These are phyloP conservation scores for Onychostoma macrolepis DNA, from an alignment of 2,113 vertebrate species.

Conservation along the genomic window DNA sequence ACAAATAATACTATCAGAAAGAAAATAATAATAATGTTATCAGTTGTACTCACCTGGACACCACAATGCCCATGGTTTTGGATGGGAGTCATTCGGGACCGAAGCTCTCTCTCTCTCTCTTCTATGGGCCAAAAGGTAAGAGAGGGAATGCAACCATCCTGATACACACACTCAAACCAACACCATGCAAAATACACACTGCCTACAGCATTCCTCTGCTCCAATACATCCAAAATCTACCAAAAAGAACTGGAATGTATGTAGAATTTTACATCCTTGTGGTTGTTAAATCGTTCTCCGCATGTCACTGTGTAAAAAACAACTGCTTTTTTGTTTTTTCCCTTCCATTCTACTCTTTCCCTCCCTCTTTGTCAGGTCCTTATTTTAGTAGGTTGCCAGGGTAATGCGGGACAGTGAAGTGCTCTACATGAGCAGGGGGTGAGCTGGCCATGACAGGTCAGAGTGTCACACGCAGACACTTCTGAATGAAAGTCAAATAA, in stretches of 20 bases:
- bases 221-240: not conserved
- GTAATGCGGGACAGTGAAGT: slow-evolving; percentile 63
- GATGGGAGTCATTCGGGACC: slow-evolving; percentile 60
- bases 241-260: not conserved
- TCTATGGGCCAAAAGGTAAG: slow-evolving; percentile 39
- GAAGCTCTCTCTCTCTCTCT: slow-evolving; percentile 37
- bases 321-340: slow-evolving; percentile 31
- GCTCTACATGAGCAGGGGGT: slow-evolving; percentile 62
- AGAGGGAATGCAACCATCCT: slow-evolving; percentile 37
- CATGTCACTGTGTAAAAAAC: slow-evolving; percentile 35
- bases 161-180: not conserved
- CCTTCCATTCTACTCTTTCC: slow-evolving; percentile 41
- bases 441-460: slow-evolving; percentile 71
- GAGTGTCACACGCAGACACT: slow-evolving; percentile 34
- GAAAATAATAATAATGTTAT: not conserved
- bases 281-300: slow-evolving; percentile 35
- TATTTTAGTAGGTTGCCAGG: slow-evolving; percentile 68
- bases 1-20: slow-evolving; percentile 5
- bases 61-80: slow-evolving; percentile 66
- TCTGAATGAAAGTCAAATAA: not conserved
- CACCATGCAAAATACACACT: not conserved
- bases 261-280: slow-evolving; percentile 18
- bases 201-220: not conserved
- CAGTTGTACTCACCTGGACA: slow-evolving; percentile 63
- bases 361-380: slow-evolving; percentile 43